Base-by-base conservation (phyloP, 2,888 invertebrate genomes). In the Pristionchus arcanus region DNA sequence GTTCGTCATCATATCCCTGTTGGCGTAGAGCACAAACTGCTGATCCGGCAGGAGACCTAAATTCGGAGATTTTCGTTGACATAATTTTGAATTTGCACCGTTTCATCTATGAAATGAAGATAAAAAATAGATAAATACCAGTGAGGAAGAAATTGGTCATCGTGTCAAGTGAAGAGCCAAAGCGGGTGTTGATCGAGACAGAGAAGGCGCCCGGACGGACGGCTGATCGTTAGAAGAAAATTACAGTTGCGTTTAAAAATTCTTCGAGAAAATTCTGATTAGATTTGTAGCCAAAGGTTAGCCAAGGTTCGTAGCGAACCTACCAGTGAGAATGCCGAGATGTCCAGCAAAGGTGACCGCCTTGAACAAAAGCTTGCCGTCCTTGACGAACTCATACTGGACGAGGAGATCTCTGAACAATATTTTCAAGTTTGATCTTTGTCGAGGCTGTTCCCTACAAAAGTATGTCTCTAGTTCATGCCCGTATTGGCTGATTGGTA, bases 281-380 rank as follows among this genome's bases (percentile, higher is more conserved):
- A n/a, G n/a, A n/a, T n/a, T n/a, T n/a, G n/a, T n/a, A n/a, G n/a
- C n/a, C n/a, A n/a, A n/a, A n/a, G n/a, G n/a, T n/a, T n/a, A n/a
- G n/a, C n/a, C n/a, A n/a, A n/a, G n/a, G n/a, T n/a, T n/a, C n/a
- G n/a, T n/a, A n/a, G 37, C 13, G 42, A 55, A 15, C 37, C 7
- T 31, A 91, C 90, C 92, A 21, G 91, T 96, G 9, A 96, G 92
- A 34, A 96, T 94, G 13, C 96, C 96, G 90, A 96, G 93, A 91
- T 96, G 96, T 11, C 96, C 96, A 87, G 96, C 96, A 94, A 96
- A 96, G 90, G 95, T 95, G 66, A 96, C 95, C 16, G 96, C 95
- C 90, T 95, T 95, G 94, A 95, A 96, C 25, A 96, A 91, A 2
- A 95, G 95, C 89, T 95, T 93, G 5, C 95, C 95, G n/a, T 92